A percentile compares a stretch with the other conserved stretches of the same genome.
Conservation (phyloP, 2,113 vertebrate species). For the Thermophis baileyi region DNA sequence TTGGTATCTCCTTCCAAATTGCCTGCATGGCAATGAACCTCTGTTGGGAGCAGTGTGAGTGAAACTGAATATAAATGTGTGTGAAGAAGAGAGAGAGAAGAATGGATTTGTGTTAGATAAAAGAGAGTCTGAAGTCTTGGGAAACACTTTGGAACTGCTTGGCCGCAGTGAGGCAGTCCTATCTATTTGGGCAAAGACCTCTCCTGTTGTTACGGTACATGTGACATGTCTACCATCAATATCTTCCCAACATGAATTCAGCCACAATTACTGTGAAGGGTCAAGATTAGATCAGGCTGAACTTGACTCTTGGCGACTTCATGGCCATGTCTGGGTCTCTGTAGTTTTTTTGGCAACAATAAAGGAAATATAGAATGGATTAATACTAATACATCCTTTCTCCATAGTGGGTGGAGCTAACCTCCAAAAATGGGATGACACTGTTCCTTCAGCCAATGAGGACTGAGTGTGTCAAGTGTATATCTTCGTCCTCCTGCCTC, state of each 20-base stretch:
- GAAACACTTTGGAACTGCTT: not conserved
- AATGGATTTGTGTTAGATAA: not conserved
- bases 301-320: not conserved
- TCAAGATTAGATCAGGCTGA: not conserved
- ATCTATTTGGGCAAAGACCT: not conserved
- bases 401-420: too few species aligned
- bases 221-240: not conserved
- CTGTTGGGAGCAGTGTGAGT: not conserved
- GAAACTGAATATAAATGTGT: not conserved
- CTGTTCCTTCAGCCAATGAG: too few species aligned
- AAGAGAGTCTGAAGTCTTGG: not conserved
- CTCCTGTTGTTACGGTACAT: not conserved
- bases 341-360: not conserved
- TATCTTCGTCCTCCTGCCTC: too few species aligned
- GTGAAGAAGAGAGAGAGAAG: not conserved
- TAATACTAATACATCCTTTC: not conserved
- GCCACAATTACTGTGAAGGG: not conserved
- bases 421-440: too few species aligned
- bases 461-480: too few species aligned
- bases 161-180: not conserved
- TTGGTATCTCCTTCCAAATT: not conserved
- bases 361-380: not conserved
- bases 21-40: not conserved
- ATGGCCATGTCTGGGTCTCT: not conserved
- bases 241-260: not conserved